A percentile compares a stretch with the other conserved stretches of the same genome.
Conservation (phyloP, 2,888 invertebrate genomes). For the Bimastos eiseni region DNA sequence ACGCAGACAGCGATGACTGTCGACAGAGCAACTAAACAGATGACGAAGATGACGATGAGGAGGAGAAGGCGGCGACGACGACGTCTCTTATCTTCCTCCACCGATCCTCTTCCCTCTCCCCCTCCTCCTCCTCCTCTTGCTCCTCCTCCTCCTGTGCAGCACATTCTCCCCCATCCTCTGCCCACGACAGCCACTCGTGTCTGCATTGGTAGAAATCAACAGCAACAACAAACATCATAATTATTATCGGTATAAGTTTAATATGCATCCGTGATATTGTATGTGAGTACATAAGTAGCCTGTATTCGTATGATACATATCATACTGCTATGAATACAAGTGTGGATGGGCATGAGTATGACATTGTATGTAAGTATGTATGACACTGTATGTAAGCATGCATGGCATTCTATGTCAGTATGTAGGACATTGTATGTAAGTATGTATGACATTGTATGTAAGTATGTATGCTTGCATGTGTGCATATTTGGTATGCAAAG, state of each 20-base stretch:
- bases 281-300: too few species aligned
- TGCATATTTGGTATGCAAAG: too few species aligned
- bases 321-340: too few species aligned
- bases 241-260: neutral
- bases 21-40: neutral
- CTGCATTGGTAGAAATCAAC: neutral
- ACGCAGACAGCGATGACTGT: slow-evolving; percentile 6
- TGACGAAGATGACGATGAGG: neutral
- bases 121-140: neutral
- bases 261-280: neutral
- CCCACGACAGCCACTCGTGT: neutral
- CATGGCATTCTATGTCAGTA: too few species aligned
- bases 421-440: too few species aligned
- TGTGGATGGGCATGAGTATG: too few species aligned
- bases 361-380: too few species aligned
- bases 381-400: too few species aligned
- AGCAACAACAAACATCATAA: neutral
- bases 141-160: neutral
- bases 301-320: too few species aligned
- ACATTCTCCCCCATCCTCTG: neutral
- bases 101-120: neutral
- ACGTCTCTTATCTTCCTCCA: neutral
- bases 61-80: neutral
- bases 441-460: too few species aligned
- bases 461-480: too few species aligned